These are phyloP conservation scores for cat (Felis catus) DNA, from an alignment of 2,113 vertebrate species.

Conservation along the genomic window DNA sequence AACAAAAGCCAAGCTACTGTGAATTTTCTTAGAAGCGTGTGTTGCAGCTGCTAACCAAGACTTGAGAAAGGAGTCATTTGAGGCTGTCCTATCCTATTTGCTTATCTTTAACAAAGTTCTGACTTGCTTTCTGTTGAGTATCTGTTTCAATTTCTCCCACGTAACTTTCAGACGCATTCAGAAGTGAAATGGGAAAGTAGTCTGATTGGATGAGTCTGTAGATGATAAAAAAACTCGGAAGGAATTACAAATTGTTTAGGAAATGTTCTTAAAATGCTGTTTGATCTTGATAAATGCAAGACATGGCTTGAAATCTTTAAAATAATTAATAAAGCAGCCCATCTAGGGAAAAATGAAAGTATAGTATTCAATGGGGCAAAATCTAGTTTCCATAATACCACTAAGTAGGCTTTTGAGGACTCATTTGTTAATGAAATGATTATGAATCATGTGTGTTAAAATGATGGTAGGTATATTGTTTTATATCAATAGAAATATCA, in stretches of 20 bases:
- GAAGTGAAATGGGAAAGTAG: slow-evolving; percentile 7
- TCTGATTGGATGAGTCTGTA: not conserved
- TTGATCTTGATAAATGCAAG: slow-evolving; percentile 44
- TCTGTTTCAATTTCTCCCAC: not conserved
- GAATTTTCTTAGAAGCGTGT: not conserved
- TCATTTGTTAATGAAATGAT: not conserved
- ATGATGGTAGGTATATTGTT: not conserved
- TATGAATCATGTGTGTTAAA: not conserved
- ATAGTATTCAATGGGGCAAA: not conserved
- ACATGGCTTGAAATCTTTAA: slow-evolving; percentile 10
- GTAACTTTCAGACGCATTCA: not conserved
- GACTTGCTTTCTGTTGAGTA: not conserved
- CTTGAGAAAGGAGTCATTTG: not conserved
- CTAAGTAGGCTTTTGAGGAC: not conserved
- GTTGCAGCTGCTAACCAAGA: not conserved
- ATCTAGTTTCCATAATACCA: not conserved
- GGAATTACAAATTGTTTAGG: not conserved
- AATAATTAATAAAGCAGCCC: slow-evolving; percentile 35
- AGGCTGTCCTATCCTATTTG: not conserved
- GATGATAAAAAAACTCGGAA: slow-evolving; percentile 2
- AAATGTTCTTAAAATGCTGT: slow-evolving; percentile 32
- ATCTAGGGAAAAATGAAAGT: slow-evolving; percentile 2
- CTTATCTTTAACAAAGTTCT: not conserved
- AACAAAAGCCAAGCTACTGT: not conserved
- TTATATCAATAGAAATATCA: not conserved